These are phyloP conservation scores for Lycodopsis pacificus DNA, from an alignment of 2,797 vertebrate species.

Conservation along the genomic window DNA sequence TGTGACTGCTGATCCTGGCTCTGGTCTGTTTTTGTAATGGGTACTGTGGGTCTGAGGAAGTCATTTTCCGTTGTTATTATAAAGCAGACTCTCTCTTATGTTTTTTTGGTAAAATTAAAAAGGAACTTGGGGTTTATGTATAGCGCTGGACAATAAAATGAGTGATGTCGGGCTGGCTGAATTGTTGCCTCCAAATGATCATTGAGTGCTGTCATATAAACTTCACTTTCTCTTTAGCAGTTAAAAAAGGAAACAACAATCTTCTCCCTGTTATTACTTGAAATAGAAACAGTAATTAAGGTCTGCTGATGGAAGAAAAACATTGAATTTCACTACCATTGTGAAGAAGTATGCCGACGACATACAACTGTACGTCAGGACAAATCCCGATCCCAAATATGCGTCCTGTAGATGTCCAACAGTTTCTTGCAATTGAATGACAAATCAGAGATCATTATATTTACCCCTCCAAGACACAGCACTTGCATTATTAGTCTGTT, in stretches of 20 bases:
- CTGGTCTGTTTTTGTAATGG: slow-evolving; percentile 57
- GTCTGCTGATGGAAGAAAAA: slow-evolving; percentile 12
- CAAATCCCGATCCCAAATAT: not conserved
- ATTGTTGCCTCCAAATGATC: slow-evolving; percentile 20
- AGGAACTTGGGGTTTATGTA: slow-evolving; percentile 35
- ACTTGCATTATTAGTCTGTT: not conserved
- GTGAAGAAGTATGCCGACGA: slow-evolving; percentile 23
- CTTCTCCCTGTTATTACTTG: slow-evolving; percentile 7
- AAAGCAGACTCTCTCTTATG: slow-evolving; percentile 41
- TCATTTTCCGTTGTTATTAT: slow-evolving; percentile 62
- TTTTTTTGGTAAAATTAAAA: slow-evolving; percentile 47
- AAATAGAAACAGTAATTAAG: not conserved
- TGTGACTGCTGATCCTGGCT: slow-evolving; percentile 43
- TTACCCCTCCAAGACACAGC: not conserved
- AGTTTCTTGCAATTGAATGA: not conserved
- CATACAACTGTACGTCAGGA: not conserved
- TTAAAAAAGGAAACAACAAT: not conserved
- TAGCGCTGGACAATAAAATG: slow-evolving; percentile 34
- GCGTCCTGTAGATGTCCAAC: not conserved
- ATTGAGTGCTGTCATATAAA: slow-evolving; percentile 17
- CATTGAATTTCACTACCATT: not conserved
- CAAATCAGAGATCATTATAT: not conserved
- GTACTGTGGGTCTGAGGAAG: slow-evolving; percentile 59
- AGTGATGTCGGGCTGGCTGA: slow-evolving; percentile 32
- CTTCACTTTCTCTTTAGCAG: slow-evolving; percentile 13